phyloP scores from a whole-genome alignment of 2,888 invertebrate species.

The Thera britannica region DNA sequence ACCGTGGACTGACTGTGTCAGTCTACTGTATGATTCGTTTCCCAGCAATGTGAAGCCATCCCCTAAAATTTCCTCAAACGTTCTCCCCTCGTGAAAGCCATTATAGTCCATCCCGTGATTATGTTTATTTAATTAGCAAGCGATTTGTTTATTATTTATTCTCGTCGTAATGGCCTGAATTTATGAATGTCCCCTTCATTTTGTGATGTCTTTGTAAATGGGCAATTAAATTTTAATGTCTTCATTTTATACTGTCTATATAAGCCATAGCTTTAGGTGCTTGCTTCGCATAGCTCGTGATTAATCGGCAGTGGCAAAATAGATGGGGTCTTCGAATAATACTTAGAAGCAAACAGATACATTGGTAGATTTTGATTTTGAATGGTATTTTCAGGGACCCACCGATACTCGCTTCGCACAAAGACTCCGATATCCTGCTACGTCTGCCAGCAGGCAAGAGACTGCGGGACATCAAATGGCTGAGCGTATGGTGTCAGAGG shows the following conservation, averaged over 20 bases:
- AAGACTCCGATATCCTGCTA: constrained; percentile 92
- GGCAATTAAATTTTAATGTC: constrained; percentile 22
- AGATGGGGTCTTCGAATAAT: no score
- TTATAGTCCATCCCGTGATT: constrained; percentile 39
- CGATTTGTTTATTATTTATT: constrained; percentile 47
- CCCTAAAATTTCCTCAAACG: constrained; percentile 24
- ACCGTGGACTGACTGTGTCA: no score
- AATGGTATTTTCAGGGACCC: constrained; percentile 87
- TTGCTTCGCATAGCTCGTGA: not conserved
- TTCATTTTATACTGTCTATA: constrained; percentile 2
- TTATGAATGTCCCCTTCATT: constrained; percentile 21
- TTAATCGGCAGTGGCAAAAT: not conserved
- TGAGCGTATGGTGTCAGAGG: constrained; percentile 96
- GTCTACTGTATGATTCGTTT: not conserved
- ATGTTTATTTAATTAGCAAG: constrained; percentile 51
- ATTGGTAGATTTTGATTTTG: no score
- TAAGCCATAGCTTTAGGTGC: not conserved
- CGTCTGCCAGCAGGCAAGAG: constrained; percentile 93
- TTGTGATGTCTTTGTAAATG: constrained; percentile 29
- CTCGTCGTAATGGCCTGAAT: constrained; percentile 37
- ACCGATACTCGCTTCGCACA: constrained; percentile 89
- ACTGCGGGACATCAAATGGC: constrained; percentile 94
- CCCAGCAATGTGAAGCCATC: constrained; percentile 20
- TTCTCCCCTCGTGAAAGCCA: constrained; percentile 36
- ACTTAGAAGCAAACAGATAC: not conserved